Evolutionary conservation across 1,140 invertebrate genomes (phyloP), one percentile per base, ranked within the genome.

Genomic region (Musca domestica): DNA sequence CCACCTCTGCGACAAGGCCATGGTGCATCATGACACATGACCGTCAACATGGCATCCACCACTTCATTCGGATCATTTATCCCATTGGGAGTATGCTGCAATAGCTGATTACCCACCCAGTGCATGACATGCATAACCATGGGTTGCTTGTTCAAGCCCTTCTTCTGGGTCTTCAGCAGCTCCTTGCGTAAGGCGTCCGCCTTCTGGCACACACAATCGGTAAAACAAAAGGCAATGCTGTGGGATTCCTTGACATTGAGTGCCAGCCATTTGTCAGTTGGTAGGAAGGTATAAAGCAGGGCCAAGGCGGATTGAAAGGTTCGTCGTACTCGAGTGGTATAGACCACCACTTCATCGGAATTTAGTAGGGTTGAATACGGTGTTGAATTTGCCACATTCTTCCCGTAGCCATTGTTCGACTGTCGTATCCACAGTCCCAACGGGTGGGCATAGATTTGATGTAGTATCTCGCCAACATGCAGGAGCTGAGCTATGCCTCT

Each of bases 281-380:
- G 87, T 20, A 95, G 79, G 67, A 94, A 86, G 0, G 90, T 87
- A 83, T 90, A 95, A 12, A 95, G 77, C 69, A 95, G 85, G 2
- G 93, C 92, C 46, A 95, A 82, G 4, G 90, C 90, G 75, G 94
- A 96, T 81, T 97, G 95, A 71, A 94, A 94, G 12, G 95, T 97
- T 74, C 95, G 86, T 7, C 92, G 84, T 80, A 94, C 95, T 46
- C 90, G 86, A 0, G 95, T 97, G 68, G 91, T 92, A 74, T 90
- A 92, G 3, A 92, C 85, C 22, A 90, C 80, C 22, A 94, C 83
- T 66, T 93, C 89, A 19, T 88, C 87, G 73, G 82, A 82, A 30
- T 78, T 81, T 6, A 81, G 71, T 0, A 78, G 64, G 3, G 74
- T 73, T 19, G 67, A 70, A 19, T 81, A 75, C 0, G 79, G 77